Evolutionary conservation across 2,888 invertebrate species (phyloP).

Genomic region (Morpho achilles): DNA sequence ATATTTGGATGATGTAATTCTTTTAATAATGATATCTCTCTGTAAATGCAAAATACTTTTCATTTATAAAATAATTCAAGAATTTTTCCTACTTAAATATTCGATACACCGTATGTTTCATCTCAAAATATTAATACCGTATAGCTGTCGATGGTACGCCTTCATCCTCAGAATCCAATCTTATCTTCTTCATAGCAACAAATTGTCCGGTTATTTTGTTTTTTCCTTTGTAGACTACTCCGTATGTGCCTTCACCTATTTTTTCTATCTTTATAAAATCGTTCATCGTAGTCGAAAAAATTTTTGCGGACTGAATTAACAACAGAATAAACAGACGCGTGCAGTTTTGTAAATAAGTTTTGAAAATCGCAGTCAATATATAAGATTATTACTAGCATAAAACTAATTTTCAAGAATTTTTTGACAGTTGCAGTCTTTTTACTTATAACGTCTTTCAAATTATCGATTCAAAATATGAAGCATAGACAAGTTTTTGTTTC

Average conservation of each 20-base stretch:
- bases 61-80: neutral
- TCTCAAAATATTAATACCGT: conserved; percentile 51
- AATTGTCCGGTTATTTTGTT: conserved; percentile 91
- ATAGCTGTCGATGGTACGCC: conserved; percentile 99
- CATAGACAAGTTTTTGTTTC: too few species aligned
- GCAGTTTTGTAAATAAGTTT: too few species aligned
- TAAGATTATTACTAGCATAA: too few species aligned
- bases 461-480: too few species aligned
- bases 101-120: too few species aligned
- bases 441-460: too few species aligned
- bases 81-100: neutral
- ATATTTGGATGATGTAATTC: conserved; percentile 97
- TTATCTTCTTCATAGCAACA: conserved; percentile 98
- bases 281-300: conserved; percentile 82
- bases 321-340: too few species aligned
- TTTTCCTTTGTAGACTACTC: conserved; percentile 97
- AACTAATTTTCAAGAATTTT: too few species aligned
- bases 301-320: too few species aligned
- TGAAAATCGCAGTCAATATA: too few species aligned
- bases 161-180: conserved; percentile 97
- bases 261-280: conserved; percentile 97
- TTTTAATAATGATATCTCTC: conserved; percentile 97
- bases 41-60: conserved; percentile 40
- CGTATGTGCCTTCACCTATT: conserved; percentile 99
- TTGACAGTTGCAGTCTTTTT: too few species aligned